phyloP scores from a whole-genome alignment of 2,113 vertebrate genomes.

The Gymnorhina tibicen region DNA sequence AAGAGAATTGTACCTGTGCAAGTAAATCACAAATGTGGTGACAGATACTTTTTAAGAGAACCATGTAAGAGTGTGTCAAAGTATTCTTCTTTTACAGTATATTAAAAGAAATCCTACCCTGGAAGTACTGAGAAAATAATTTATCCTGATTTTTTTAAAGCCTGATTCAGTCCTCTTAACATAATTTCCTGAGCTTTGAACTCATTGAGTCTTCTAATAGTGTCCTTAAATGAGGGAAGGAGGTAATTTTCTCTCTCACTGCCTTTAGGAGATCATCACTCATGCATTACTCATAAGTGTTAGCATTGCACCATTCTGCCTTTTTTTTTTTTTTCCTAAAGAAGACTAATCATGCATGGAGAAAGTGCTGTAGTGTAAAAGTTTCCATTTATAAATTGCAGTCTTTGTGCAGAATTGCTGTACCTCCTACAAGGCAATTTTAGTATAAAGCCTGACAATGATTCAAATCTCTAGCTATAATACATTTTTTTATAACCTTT shows the following conservation, averaged over 20 bases:
- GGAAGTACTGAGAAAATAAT: constrained; percentile 42
- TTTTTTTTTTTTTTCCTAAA: not conserved
- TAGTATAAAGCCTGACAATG: not conserved
- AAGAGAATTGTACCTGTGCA: not conserved
- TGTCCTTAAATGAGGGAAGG: constrained; percentile 48
- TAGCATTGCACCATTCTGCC: not conserved
- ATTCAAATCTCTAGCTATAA: not conserved
- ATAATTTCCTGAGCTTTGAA: constrained; percentile 62
- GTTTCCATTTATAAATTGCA: constrained; percentile 32
- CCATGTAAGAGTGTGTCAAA: not conserved
- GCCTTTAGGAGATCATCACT: constrained; percentile 56
- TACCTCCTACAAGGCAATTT: constrained; percentile 17
- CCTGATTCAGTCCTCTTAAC: constrained; percentile 45
- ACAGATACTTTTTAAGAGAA: not conserved
- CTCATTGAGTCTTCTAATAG: constrained; percentile 57
- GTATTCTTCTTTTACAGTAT: not conserved
- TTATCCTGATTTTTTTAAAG: constrained; percentile 5
- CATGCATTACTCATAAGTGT: constrained; percentile 37
- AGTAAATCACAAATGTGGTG: not conserved
- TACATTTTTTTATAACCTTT: not conserved
- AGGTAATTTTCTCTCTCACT: constrained; percentile 57
- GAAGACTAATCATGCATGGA: not conserved
- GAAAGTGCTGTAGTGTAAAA: constrained; percentile 18
- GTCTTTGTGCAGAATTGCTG: constrained; percentile 20
- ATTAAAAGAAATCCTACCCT: not conserved